Percentiles rank a stretch among this genome's conserved stretches.
Evolutionary conservation across 2,888 invertebrate genomes (phyloP).

Genomic region (Standfussiana lucernea): DNA sequence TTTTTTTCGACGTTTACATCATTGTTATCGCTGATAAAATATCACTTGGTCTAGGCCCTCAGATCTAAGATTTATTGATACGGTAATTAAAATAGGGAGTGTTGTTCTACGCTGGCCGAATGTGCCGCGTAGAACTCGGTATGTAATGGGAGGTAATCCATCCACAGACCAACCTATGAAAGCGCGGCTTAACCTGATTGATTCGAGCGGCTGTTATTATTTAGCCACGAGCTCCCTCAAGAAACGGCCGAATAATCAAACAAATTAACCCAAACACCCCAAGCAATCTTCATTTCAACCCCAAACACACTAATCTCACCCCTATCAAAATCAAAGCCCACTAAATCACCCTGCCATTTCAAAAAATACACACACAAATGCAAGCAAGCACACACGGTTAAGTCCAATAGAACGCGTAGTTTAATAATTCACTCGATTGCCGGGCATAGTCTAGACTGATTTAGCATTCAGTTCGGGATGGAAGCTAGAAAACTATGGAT

Average conservation of each 20-base stretch:
- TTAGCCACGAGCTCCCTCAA: too few relatives aligned
- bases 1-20: too few relatives aligned
- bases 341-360: background rate
- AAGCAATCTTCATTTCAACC: background rate
- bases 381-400: background rate
- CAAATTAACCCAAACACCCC: background rate
- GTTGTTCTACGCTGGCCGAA: too few relatives aligned
- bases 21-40: too few relatives aligned
- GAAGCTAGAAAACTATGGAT: conserved; percentile 21
- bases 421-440: conserved; percentile 57
- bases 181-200: too few relatives aligned
- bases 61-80: too few relatives aligned
- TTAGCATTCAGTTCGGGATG: conserved; percentile 31
- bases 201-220: too few relatives aligned
- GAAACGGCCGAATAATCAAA: conserved; percentile 2
- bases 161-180: too few relatives aligned
- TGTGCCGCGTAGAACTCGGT: too few relatives aligned
- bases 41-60: background rate
- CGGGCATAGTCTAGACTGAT: conserved; percentile 56
- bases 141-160: too few relatives aligned
- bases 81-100: too few relatives aligned
- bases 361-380: conserved; percentile 29
- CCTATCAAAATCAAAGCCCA: background rate
- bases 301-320: background rate
- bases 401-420: conserved; percentile 41